Evolutionary conservation across 1,140 invertebrate species (phyloP).

Genomic region (Formica selysi): DNA sequence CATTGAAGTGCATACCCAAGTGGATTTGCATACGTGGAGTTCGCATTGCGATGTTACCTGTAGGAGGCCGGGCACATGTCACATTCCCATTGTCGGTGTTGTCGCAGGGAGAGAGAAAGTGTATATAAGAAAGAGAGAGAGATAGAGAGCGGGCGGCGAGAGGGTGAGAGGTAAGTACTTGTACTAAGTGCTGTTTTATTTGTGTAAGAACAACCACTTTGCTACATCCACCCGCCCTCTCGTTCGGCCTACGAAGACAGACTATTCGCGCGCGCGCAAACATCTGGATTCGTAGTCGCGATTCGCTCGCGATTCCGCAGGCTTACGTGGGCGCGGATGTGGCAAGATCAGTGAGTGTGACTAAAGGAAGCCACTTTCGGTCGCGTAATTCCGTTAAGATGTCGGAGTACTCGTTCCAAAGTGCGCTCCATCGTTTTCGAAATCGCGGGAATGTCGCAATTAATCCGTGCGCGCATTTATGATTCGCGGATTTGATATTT

Average conservation of each 20-base stretch:
- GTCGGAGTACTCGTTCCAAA: constrained; percentile 28
- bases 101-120: constrained; percentile 66
- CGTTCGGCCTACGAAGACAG: constrained; percentile 56
- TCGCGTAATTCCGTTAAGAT: constrained; percentile 66
- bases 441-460: constrained; percentile 51
- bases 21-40: constrained; percentile 83
- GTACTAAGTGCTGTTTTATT: constrained; percentile 86
- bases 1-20: constrained; percentile 78
- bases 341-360: constrained; percentile 61
- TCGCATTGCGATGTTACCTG: constrained; percentile 77
- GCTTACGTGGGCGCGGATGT: constrained; percentile 35
- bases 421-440: constrained; percentile 23
- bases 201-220: constrained; percentile 85
- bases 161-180: constrained; percentile 81
- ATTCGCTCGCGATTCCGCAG: constrained; percentile 65
- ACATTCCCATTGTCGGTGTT: constrained; percentile 85
- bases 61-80: constrained; percentile 82
- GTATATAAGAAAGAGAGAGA: constrained; percentile 22
- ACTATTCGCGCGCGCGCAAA: constrained; percentile 65
- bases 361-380: constrained; percentile 71
- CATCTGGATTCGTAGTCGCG: constrained; percentile 59
- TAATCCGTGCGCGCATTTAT: constrained; percentile 58
- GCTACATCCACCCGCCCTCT: constrained; percentile 51
- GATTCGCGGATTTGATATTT: constrained; percentile 37
- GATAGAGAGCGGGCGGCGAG: constrained; percentile 48